phyloP scores from a whole-genome alignment of 2,113 vertebrate species.

The Tychaedon coryphoeus region DNA sequence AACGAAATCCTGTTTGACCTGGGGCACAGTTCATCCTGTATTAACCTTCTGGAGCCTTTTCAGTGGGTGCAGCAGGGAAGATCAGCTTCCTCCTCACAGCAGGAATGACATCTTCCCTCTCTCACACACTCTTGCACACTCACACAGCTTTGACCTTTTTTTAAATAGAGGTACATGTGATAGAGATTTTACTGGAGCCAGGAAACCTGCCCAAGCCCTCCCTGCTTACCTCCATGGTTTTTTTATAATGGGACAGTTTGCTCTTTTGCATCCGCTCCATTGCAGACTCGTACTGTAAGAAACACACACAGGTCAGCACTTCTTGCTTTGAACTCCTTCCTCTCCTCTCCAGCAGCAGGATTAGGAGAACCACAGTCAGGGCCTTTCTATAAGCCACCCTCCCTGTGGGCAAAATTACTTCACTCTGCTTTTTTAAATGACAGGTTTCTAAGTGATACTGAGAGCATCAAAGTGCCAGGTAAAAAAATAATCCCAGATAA shows the following conservation, averaged over 20 bases:
- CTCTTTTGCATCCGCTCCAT: slow-evolving; percentile 91
- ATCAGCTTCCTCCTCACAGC: not conserved
- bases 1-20: not conserved
- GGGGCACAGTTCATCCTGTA: not conserved
- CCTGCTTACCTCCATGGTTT: slow-evolving; percentile 85
- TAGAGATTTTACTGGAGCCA: not conserved
- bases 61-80: not conserved
- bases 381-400: not conserved
- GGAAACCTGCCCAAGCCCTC: not conserved
- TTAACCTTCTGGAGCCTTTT: not conserved
- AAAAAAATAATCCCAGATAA: not conserved
- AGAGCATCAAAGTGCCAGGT: not conserved
- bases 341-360: not conserved
- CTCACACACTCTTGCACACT: not conserved
- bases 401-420: not conserved
- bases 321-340: not conserved
- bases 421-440: not conserved
- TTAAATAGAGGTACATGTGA: not conserved
- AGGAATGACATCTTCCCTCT: not conserved
- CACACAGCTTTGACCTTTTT: not conserved
- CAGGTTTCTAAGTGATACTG: not conserved
- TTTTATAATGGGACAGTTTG: slow-evolving; percentile 90
- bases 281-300: slow-evolving; percentile 82
- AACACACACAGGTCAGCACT: not conserved
- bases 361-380: not conserved